Percentiles rank a stretch among this genome's conserved stretches.
These are phyloP conservation scores for Drosophila kurseongensis DNA, from an alignment of 1,140 invertebrate genomes.

Conservation along the genomic window DNA sequence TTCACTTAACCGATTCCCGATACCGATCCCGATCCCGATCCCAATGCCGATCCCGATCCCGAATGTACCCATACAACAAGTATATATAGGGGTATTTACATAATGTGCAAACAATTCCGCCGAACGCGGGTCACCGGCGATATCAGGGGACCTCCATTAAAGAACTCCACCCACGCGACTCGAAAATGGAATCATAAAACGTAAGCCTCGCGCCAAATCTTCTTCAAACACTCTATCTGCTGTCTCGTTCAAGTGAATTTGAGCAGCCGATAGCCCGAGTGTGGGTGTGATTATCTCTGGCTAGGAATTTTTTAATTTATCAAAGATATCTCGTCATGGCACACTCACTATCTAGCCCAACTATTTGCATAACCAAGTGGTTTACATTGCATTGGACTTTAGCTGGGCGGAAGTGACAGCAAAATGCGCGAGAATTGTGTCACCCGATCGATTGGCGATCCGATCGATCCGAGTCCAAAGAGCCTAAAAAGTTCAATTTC, in stretches of 20 bases:
- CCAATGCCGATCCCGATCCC: slow-evolving; percentile 20
- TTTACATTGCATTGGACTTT: slow-evolving; percentile 59
- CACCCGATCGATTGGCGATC: slow-evolving; percentile 17
- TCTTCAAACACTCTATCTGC: slow-evolving; percentile 53
- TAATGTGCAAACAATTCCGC: slow-evolving; percentile 63
- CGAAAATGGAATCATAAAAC: slow-evolving; percentile 51
- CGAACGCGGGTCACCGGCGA: slow-evolving; percentile 57
- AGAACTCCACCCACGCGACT: not conserved
- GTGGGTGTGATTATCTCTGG: slow-evolving; percentile 62
- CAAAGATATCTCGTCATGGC: slow-evolving; percentile 10
- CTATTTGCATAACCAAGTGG: slow-evolving; percentile 73
- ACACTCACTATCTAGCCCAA: slow-evolving; percentile 2
- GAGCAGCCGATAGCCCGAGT: slow-evolving; percentile 15
- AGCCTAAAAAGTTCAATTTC: not conserved
- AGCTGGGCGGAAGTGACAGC: slow-evolving; percentile 36
- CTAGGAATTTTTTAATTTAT: slow-evolving; percentile 43
- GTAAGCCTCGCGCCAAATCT: slow-evolving; percentile 64
- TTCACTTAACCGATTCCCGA: slow-evolving; percentile 49
- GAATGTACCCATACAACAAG: not conserved
- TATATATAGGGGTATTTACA: slow-evolving; percentile 50
- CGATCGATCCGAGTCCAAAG: not conserved
- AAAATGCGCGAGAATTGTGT: slow-evolving; percentile 52
- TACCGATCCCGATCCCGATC: slow-evolving; percentile 9
- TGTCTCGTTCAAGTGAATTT: slow-evolving; percentile 74
- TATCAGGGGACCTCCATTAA: slow-evolving; percentile 47